Evolutionary conservation across 2,888 invertebrate genomes (phyloP), one percentile per base, ranked within the genome.

Genomic region (Metellina segmentata): DNA sequence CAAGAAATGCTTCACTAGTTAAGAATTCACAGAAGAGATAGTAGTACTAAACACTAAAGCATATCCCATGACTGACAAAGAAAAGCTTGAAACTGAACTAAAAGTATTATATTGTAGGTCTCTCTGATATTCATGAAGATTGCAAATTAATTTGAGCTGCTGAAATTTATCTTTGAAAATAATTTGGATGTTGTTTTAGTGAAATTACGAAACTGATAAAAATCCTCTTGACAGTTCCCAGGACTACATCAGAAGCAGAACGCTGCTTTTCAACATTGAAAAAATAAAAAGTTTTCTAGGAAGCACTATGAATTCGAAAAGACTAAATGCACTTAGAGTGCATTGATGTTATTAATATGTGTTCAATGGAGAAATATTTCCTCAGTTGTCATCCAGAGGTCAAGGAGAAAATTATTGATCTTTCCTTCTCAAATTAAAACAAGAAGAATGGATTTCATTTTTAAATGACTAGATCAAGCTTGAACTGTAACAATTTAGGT

Each of bases 181-280:
- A 82, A 82, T 70, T 48, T 82, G 48, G 71, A 82, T 82, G 4
- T 70, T 49, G 71, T 82, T 82, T 70, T 70, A 71, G 82, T 34
- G 71, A 82, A 82, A 69, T 82, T 70, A 20, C 6, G 49, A 82
- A 70, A 71, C 48, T 82, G 82, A 82, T 82, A 70, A 70, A 82
- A 70, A 70, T 82, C 48, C 82, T 82, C 69, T 82, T 82, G 82
- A 82, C 70, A 70, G 71, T 82, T 82, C 82, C 82, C 48, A 82
- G 69, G 82, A 70, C 71, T 69, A 82, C 82, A 19, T 34, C 69
- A 82, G 82, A 82, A 48, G 48, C 82, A 7, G 82, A 70, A 82
- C 82, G 82, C 69, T 82, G 71, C 71, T 82, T 82, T 82, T 82
- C 82, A 69, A 70, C 82, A 5, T 82, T n/a, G 69, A 82, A 70